Conservation (phyloP, 2,888 invertebrate genomes). For the Diogma glabrata region DNA sequence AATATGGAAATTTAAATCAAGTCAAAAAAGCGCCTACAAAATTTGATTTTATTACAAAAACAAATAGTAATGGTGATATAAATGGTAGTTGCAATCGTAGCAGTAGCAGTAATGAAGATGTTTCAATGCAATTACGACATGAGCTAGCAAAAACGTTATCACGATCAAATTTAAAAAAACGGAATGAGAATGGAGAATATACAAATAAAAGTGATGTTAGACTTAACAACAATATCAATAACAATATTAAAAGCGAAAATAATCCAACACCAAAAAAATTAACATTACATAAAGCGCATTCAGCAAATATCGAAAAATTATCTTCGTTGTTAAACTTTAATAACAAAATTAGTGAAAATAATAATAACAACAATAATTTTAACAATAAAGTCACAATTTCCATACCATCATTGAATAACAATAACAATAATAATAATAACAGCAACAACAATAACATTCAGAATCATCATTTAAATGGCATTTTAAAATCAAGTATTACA, state of each 20-base stretch:
- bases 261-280: too few relatives aligned
- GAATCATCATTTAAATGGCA: too few relatives aligned
- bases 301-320: conserved; percentile 23
- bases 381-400: too few relatives aligned
- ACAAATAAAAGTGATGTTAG: too few relatives aligned
- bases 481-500: conserved; percentile 38
- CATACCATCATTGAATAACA: too few relatives aligned
- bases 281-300: conserved; percentile 21
- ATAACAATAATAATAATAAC: too few relatives aligned
- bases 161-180: conserved; percentile 62
- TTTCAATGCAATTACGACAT: conserved; percentile 55
- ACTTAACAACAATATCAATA: too few relatives aligned
- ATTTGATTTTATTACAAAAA: conserved; percentile 48
- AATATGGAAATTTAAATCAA: conserved; percentile 47
- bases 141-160: conserved; percentile 64
- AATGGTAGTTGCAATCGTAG: too few relatives aligned
- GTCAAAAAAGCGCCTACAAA: conserved; percentile 57
- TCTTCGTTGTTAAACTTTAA: conserved; percentile 20
- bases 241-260: too few relatives aligned
- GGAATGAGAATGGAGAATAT: too few relatives aligned
- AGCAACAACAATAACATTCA: too few relatives aligned
- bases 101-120: conserved; percentile 27
- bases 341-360: conserved; percentile 6
- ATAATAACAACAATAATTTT: neutral
- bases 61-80: conserved; percentile 15